Evolutionary conservation across 2,888 invertebrate species (phyloP).

Genomic region (Copidosoma aretas): DNA sequence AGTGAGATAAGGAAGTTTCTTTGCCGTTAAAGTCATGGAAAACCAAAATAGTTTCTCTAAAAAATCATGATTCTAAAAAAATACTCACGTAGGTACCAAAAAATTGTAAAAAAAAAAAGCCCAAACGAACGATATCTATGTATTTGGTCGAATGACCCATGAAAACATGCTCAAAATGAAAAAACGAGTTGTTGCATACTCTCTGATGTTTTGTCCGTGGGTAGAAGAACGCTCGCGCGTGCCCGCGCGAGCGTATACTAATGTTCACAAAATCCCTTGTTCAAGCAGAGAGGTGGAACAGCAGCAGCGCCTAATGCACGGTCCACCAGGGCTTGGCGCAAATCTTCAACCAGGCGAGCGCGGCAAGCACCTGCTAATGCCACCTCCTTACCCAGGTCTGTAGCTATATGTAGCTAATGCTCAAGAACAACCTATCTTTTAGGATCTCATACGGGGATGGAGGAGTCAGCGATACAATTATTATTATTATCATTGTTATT

Average conservation of each 20-base stretch:
- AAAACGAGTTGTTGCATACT: too few species aligned
- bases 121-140: background rate
- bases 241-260: slow-evolving; percentile 26
- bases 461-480: too few species aligned
- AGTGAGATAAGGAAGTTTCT: too few species aligned
- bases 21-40: too few species aligned
- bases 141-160: too few species aligned
- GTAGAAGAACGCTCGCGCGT: background rate
- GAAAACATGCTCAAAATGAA: too few species aligned
- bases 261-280: slow-evolving; percentile 57
- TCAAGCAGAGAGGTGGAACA: slow-evolving; percentile 61
- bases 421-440: slow-evolving; percentile 44
- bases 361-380: slow-evolving; percentile 61
- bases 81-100: background rate
- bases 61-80: too few species aligned
- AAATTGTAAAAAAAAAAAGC: slow-evolving; percentile 5
- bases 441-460: slow-evolving; percentile 20
- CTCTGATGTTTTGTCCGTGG: too few species aligned
- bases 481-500: too few species aligned
- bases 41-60: too few species aligned
- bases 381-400: slow-evolving; percentile 62
- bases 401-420: slow-evolving; percentile 63
- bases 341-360: slow-evolving; percentile 57
- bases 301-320: slow-evolving; percentile 56
- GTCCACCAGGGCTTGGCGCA: slow-evolving; percentile 54